These are phyloP conservation scores for Schlechtendalia chinensis DNA, from an alignment of 1,140 invertebrate genomes.

Conservation along the genomic window DNA sequence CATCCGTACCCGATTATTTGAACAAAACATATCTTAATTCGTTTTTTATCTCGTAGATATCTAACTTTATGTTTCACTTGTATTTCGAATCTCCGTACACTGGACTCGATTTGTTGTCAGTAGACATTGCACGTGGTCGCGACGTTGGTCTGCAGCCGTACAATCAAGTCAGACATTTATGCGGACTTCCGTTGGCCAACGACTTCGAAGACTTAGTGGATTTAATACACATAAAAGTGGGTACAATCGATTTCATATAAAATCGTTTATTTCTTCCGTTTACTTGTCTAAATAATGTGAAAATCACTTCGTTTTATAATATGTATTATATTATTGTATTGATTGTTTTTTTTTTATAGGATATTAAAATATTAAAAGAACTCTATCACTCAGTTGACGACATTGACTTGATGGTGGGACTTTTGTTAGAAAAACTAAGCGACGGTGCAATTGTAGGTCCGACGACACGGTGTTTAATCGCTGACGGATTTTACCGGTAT, in stretches of 20 bases:
- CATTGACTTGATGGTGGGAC: conserved; percentile 79
- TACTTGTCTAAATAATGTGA: too few relatives aligned
- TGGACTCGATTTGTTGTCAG: conserved; percentile 80
- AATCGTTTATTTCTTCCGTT: too few relatives aligned
- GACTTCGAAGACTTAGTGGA: conserved; percentile 57
- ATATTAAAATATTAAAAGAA: conserved; percentile 57
- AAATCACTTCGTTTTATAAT: too few relatives aligned
- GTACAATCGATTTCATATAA: too few relatives aligned
- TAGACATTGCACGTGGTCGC: conserved; percentile 83
- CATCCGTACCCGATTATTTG: too few relatives aligned
- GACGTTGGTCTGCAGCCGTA: conserved; percentile 86
- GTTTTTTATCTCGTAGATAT: conserved; percentile 29
- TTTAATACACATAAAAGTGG: conserved; percentile 51
- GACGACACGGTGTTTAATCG: conserved; percentile 80
- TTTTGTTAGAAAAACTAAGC: conserved; percentile 70
- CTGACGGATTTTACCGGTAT: conserved; percentile 75
- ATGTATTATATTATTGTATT: too few relatives aligned
- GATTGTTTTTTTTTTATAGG: conserved; percentile 54
- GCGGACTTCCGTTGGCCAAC: conserved; percentile 69
- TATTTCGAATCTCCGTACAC: conserved; percentile 60
- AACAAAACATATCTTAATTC: too few relatives aligned
- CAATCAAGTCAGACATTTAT: conserved; percentile 72
- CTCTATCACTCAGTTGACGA: conserved; percentile 69
- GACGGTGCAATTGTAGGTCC: conserved; percentile 73
- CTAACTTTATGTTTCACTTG: conserved; percentile 59